A percentile compares a stretch with the other conserved stretches of the same genome.
Evolutionary conservation across 2,888 invertebrate genomes (phyloP).

Genomic region (Colletes collaris): DNA sequence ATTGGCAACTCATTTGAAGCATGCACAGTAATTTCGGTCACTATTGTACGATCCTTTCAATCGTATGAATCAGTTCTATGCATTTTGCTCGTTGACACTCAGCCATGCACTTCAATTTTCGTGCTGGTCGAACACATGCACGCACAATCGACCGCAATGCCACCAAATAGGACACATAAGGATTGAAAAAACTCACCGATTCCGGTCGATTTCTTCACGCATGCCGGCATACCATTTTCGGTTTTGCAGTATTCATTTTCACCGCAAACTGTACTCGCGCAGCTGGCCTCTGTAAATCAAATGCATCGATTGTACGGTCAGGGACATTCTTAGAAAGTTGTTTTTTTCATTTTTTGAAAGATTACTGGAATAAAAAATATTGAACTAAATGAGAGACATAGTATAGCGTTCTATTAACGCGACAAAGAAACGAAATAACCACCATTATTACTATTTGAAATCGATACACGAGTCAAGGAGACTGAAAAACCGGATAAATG

Average conservation of each 20-base stretch:
- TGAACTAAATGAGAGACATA: neutral
- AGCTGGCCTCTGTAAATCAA: conserved; percentile 68
- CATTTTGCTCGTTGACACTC: conserved; percentile 8
- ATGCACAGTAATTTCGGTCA: conserved; percentile 8
- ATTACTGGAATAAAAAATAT: too few species aligned
- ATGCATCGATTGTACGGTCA: neutral
- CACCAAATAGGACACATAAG: neutral
- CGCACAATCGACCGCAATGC: conserved; percentile 22
- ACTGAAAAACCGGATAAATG: too few species aligned
- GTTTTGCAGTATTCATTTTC: conserved; percentile 77
- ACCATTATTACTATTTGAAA: too few species aligned
- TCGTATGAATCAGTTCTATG: conserved; percentile 14
- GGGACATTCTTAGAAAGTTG: too few species aligned
- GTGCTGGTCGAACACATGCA: conserved; percentile 14
- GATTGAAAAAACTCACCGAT: conserved; percentile 74
- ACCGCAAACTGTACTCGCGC: conserved; percentile 73
- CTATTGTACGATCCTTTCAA: conserved; percentile 21
- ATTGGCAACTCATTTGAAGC: conserved; percentile 6
- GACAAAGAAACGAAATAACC: neutral
- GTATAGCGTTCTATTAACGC: neutral
- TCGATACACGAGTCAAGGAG: too few species aligned
- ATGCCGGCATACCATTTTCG: conserved; percentile 75
- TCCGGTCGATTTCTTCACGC: conserved; percentile 73
- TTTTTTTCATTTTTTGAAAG: too few species aligned
- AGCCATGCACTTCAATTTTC: conserved; percentile 23